Conservation (phyloP, 1,140 invertebrate species). For the Ladona fulva region DNA sequence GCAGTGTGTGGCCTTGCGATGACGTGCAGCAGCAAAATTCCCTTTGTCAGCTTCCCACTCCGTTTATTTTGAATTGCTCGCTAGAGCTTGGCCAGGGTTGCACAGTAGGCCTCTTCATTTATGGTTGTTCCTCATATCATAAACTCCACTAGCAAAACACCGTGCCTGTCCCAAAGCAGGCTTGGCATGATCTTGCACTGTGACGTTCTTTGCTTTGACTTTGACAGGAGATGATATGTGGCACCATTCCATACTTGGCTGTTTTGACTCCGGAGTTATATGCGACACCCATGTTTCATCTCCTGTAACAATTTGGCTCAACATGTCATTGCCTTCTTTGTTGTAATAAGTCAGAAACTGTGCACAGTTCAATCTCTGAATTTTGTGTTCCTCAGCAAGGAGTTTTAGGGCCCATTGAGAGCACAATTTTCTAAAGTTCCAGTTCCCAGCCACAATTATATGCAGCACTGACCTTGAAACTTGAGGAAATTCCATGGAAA, state of each 20-base stretch:
- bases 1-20: neutral
- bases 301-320: constrained; percentile 26
- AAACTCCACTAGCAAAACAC: neutral
- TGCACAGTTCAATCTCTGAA: too few relatives aligned
- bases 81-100: neutral
- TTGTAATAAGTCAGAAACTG: too few relatives aligned
- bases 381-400: too few relatives aligned
- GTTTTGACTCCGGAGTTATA: constrained; percentile 26
- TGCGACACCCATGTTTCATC: constrained; percentile 29
- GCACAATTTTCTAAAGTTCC: too few relatives aligned
- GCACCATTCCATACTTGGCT: constrained; percentile 19
- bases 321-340: too few relatives aligned
- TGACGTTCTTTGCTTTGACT: neutral
- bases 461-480: too few relatives aligned
- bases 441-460: too few relatives aligned
- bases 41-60: neutral
- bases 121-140: neutral
- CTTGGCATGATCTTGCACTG: neutral
- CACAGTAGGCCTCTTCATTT: neutral
- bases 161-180: neutral
- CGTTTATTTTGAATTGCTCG: neutral
- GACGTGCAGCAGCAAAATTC: neutral
- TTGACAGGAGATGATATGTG: neutral
- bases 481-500: too few relatives aligned
- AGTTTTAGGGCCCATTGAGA: too few relatives aligned